These are phyloP conservation scores for Priocnemis perturbator DNA, from an alignment of 2,888 invertebrate species.

Conservation along the genomic window DNA sequence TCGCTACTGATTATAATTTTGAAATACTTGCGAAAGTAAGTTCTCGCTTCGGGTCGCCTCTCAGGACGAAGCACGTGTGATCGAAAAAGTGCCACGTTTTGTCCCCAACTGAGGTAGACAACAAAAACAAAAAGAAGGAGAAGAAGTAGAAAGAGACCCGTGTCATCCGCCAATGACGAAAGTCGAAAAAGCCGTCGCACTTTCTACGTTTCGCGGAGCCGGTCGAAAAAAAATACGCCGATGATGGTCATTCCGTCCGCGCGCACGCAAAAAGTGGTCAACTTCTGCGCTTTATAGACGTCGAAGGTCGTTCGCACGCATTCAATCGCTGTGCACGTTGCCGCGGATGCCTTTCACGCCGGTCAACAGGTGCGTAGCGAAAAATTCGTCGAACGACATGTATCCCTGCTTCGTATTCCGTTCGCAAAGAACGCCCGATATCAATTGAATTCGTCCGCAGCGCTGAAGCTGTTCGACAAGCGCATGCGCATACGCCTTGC, in stretches of 20 bases:
- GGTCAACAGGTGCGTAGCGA: slow-evolving; percentile 7
- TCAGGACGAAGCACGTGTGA: too few relatives aligned
- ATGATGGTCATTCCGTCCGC: neutral
- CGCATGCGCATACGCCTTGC: too few relatives aligned
- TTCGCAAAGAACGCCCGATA: too few relatives aligned
- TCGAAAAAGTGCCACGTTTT: too few relatives aligned
- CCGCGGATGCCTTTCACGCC: slow-evolving; percentile 16
- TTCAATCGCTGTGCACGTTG: slow-evolving; percentile 19
- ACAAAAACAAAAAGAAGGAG: too few relatives aligned
- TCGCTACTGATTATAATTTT: too few relatives aligned
- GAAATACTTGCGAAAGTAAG: too few relatives aligned
- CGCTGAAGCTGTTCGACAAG: too few relatives aligned
- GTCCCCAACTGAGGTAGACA: too few relatives aligned
- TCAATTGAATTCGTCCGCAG: too few relatives aligned
- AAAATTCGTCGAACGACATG: neutral
- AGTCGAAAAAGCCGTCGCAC: neutral
- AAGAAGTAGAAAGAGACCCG: neutral
- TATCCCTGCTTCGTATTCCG: neutral
- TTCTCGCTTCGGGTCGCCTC: too few relatives aligned
- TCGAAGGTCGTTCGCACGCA: slow-evolving; percentile 21
- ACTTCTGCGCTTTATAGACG: slow-evolving; percentile 14
- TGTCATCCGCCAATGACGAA: neutral
- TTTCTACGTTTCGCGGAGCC: neutral
- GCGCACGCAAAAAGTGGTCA: neutral
- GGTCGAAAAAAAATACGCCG: neutral